Base-by-base conservation (phyloP, 2,113 vertebrate species). In the Pelvicachromis taeniatus region DNA sequence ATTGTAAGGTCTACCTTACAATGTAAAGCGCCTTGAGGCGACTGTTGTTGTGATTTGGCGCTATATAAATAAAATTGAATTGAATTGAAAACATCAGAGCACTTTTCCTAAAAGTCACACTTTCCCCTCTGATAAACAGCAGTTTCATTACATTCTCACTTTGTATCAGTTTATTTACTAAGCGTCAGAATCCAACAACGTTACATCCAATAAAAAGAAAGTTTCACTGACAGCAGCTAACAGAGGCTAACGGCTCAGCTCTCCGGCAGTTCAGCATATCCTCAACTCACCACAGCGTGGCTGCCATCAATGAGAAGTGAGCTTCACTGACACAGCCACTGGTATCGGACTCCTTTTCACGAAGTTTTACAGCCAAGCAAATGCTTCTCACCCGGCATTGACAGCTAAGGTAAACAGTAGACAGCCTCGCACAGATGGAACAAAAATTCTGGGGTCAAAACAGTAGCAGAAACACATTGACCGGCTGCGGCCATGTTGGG, bases 401-500 rank as follows among this genome's bases (percentile, higher is more conserved):
- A 19, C 58, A 61, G 58, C 58, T 19, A 5, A 61, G 58, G 58
- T 0, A 33, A 61, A 61, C 58, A 4, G 58, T 8, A 61, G 58
- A 19, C 29, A 29, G 29, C 29, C 29, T 33, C 4, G 19, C 29
- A 59, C 2, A 0, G 29, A 33, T 59, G 29, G 29, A 14, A 9
- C 26, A 2, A 33, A 52, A 33, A 59, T 1, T 33, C 16, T 33
- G 29, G 16, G 16, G 16, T 59, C 38, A 10, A 40, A 53, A 53
- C 52, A 11, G 19, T 3, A 53, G 52, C n/a, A 53, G n/a, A 53
- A 53, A n/a, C 52, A 0, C 52, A 53, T 2, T 8, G 19, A 19
- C 9, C 21, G 0, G 52, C 52, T 1, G 9, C 2, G 0, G 56
- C 0, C 56, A 33, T 59, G 19, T 59, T 3, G 0, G 56, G 26